phyloP scores from a whole-genome alignment of 2,888 invertebrate genomes.

The Mactromeris polynyma region DNA sequence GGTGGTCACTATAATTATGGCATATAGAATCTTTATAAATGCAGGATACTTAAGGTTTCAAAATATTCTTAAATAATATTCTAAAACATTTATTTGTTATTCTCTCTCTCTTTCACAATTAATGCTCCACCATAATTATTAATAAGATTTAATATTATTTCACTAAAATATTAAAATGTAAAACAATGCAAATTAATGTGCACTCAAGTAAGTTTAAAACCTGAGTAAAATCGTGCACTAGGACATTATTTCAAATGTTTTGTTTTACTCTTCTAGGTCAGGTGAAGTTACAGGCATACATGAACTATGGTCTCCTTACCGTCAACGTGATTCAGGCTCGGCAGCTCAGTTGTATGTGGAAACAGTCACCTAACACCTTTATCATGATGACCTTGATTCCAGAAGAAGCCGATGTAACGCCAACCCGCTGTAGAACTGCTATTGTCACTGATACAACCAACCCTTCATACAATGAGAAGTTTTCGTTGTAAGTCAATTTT shows the following conservation, averaged over 20 bases:
- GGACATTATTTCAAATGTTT: no score
- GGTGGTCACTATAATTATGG: no score
- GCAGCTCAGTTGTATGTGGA: constrained; percentile 76
- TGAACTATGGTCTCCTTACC: constrained; percentile 85
- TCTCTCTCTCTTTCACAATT: no score
- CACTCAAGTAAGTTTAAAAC: neutral
- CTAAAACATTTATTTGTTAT: no score
- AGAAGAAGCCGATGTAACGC: constrained; percentile 72
- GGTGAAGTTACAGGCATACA: constrained; percentile 82
- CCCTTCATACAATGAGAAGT: constrained; percentile 84
- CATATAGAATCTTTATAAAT: no score
- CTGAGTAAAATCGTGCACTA: no score
- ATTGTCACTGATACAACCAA: constrained; percentile 76
- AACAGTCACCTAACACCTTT: constrained; percentile 71
- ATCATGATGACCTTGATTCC: constrained; percentile 80
- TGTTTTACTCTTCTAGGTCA: constrained; percentile 81
- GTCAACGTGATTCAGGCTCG: constrained; percentile 81
- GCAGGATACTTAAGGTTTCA: no score
- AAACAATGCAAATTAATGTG: neutral
- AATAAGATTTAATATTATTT: no score
- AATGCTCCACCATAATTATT: no score
- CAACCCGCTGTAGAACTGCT: constrained; percentile 80
- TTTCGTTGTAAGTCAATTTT: constrained; percentile 82
- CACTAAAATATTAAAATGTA: no score
- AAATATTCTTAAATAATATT: no score